phyloP scores from a whole-genome alignment of 2,888 invertebrate species.

The Zeuzera pyrina region DNA sequence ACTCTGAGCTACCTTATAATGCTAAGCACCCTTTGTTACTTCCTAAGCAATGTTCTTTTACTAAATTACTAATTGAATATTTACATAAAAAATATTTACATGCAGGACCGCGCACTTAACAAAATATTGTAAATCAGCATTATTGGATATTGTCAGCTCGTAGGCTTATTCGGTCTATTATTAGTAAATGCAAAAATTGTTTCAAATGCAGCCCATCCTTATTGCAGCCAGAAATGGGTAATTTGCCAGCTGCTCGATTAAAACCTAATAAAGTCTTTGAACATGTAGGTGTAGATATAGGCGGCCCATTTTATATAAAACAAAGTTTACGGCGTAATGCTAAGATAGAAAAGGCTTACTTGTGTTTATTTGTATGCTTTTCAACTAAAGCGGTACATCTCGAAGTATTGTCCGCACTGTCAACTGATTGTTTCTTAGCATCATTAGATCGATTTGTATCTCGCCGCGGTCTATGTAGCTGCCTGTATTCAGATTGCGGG shows the following conservation, averaged over 20 bases:
- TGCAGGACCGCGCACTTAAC: slow-evolving; percentile 3
- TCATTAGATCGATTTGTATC: slow-evolving; percentile 4
- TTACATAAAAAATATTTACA: slow-evolving; percentile 1
- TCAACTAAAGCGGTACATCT: slow-evolving; percentile 7
- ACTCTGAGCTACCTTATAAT: slow-evolving; percentile 1
- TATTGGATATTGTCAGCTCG: slow-evolving; percentile 5
- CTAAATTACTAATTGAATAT: slow-evolving; percentile 2
- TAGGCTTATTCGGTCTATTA: slow-evolving; percentile 1
- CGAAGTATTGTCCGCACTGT: slow-evolving; percentile 1
- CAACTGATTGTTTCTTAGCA: slow-evolving; percentile 5
- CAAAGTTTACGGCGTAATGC: slow-evolving; percentile 6
- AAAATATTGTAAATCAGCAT: slow-evolving; percentile 1
- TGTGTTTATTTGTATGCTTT: slow-evolving; percentile 5
- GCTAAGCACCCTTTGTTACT: neutral
- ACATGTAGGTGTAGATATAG: slow-evolving; percentile 5
- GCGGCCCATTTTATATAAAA: slow-evolving; percentile 6
- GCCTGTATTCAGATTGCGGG: too few species aligned
- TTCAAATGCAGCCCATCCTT: neutral
- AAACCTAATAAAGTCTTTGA: slow-evolving; percentile 3
- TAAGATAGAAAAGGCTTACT: slow-evolving; percentile 1
- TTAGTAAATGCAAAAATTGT: slow-evolving; percentile 3
- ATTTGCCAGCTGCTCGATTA: slow-evolving; percentile 1
- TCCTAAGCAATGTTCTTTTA: neutral
- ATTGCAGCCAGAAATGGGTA: slow-evolving; percentile 4
- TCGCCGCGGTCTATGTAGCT: neutral